Base-by-base conservation (phyloP, 2,797 vertebrate species). In the Sebastes matsubarae region DNA sequence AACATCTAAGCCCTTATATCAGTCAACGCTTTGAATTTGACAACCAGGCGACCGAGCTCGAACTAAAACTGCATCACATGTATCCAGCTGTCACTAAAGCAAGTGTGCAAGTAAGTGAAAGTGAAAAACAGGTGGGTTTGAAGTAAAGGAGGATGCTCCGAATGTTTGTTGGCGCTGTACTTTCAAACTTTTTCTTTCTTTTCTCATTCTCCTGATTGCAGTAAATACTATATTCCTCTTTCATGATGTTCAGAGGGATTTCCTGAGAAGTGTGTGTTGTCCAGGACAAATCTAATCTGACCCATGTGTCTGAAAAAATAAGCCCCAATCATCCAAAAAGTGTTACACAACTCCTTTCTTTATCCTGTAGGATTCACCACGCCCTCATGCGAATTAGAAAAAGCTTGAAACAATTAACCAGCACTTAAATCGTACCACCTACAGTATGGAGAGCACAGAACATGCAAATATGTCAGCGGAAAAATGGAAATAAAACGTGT, bases 281-380 rank as follows among this genome's bases (percentile, higher is more conserved):
- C 68, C 2, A 20, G 58, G 63, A 79, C 42, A 76, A 61, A 81
- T 72, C 60, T 83, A 86, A 80, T 84, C 29, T 25, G 70, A 82
- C 69, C 72, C 80, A 87, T 91, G 81, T 92, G 68, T 89, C 85
- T 87, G 83, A 89, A 86, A 86, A 86, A 90, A 87, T 74, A 82
- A 80, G 63, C 30, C 64, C 69, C 30, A 9, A 79, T 81, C 70
- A 52, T 86, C 77, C 87, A 87, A 57, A 86, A 79, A 76, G 22
- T 58, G 57, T 94, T 95, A 75, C 92, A 77, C 84, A 94, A 93
- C 72, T 36, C 74, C 32, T 77, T 70, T 65, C 71, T 82, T 89
- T 80, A 83, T 90, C 68, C 81, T 24, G 27, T 25, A 12, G 74
- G 77, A 61, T 59, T 82, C 75, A 73, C 46, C 67, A 65, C 67